Conservation (phyloP, 2,797 vertebrate genomes). For the Neoniphon sammara region DNA sequence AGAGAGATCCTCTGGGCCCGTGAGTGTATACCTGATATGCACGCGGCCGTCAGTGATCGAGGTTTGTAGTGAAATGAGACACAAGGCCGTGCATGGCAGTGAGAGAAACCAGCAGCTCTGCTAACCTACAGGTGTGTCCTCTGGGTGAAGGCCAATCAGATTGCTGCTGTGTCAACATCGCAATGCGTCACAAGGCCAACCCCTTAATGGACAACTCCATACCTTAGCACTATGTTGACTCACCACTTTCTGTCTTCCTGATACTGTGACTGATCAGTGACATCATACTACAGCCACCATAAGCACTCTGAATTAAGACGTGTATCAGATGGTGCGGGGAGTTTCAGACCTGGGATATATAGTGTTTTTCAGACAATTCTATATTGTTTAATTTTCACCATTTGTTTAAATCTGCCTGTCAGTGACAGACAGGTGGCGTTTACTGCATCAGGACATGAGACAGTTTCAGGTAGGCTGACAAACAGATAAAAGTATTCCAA, state of each 20-base stretch:
- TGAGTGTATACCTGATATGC: background rate
- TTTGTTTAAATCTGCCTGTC: no score
- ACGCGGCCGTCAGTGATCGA: conserved; percentile 23
- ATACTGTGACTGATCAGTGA: conserved; percentile 34
- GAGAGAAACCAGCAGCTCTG: conserved; percentile 38
- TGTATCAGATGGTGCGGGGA: background rate
- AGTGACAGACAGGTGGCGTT: no score
- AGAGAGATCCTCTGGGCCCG: conserved; percentile 9
- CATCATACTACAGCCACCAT: background rate
- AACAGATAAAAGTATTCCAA: no score
- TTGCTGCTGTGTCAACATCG: conserved; percentile 50
- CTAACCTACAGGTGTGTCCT: conserved; percentile 66
- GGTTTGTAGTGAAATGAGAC: conserved; percentile 50
- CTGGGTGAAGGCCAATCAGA: conserved; percentile 64
- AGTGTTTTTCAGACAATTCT: no score
- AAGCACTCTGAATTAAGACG: background rate
- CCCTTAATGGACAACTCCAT: conserved; percentile 21
- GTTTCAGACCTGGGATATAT: background rate
- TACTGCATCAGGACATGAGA: no score
- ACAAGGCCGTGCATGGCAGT: conserved; percentile 40
- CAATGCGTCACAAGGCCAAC: conserved; percentile 51
- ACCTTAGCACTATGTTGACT: conserved; percentile 40
- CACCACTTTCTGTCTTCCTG: conserved; percentile 48
- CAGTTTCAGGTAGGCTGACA: no score
- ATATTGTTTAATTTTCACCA: no score